Base-by-base conservation (phyloP, 1,140 invertebrate species). In the Anastatus disparis region DNA sequence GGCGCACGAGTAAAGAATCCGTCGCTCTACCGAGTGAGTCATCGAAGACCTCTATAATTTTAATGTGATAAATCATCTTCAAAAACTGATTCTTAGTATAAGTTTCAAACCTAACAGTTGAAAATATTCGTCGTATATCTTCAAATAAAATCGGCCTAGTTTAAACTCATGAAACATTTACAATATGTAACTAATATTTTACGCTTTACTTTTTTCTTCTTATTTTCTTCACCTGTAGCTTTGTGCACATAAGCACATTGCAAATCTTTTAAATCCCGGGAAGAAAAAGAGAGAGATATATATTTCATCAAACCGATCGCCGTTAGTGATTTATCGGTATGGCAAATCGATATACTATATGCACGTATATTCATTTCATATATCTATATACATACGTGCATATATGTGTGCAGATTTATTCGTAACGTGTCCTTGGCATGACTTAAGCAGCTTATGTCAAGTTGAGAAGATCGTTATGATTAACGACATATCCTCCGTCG, bases 401-500 rank as follows among this genome's bases (percentile, higher is more conserved):
- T n/a, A n/a, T n/a, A n/a, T n/a, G 22, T 9, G 52, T 29, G 26
- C 27, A 38, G 55, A 59, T 59, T 50, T 68, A 68, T 50, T 42
- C 46, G 15, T 7, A 22, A 10, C 22, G 2, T 2, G 48, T 42
- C 22, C 20, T 10, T 6, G 27, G 38, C 48, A 35, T 46, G 56
- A 61, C 56, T 61, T 69, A 69, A 69, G 67, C 53, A 69, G 67
- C 67, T 62, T 61, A 69, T 26, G 58, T 53, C 48, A 48, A n/a
- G n/a, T n/a, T n/a, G 59, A 17, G 22, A 48, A 52, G 56, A 69
- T 53, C 46, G 67, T 69, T 62, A 69, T 69, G 67, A 69, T 69
- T 69, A 69, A 69, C 38, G 67, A 62, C 46, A n/a, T 53, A 24
- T 52, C 58, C 53, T 27, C 42, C 27, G 17, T 31, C 20, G 40